phyloP scores from a whole-genome alignment of 2,888 invertebrate species.

The Malthinus flaveolus region DNA sequence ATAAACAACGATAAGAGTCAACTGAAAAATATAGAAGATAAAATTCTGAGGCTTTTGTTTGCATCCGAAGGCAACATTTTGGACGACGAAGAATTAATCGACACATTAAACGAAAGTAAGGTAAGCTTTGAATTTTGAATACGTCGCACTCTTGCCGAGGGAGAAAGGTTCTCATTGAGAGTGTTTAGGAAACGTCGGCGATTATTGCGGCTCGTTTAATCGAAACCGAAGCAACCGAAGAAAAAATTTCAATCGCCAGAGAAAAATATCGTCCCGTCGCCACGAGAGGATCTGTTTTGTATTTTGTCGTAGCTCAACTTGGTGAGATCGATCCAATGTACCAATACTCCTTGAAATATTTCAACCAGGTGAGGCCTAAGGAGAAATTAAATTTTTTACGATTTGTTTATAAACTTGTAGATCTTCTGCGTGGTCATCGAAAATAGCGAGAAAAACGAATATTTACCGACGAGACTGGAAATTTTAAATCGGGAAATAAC shows the following conservation, averaged over 20 bases:
- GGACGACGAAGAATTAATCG: constrained; percentile 91
- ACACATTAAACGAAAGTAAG: constrained; percentile 87
- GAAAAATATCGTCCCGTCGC: constrained; percentile 87
- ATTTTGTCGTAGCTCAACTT: constrained; percentile 87
- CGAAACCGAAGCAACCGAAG: constrained; percentile 86
- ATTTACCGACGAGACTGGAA: constrained; percentile 68
- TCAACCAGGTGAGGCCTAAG: constrained; percentile 62
- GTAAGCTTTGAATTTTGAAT: constrained; percentile 48
- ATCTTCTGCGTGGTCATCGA: constrained; percentile 83
- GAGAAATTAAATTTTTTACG: no score
- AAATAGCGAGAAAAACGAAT: constrained; percentile 68
- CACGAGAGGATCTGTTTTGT: constrained; percentile 84
- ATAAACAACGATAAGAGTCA: constrained; percentile 87
- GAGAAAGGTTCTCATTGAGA: no score
- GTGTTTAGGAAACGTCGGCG: constrained; percentile 77
- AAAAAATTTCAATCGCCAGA: constrained; percentile 80
- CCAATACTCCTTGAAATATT: constrained; percentile 91
- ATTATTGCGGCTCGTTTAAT: constrained; percentile 86
- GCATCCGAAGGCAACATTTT: constrained; percentile 87
- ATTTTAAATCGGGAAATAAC: constrained; percentile 78
- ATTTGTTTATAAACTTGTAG: constrained; percentile 52
- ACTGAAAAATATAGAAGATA: constrained; percentile 84
- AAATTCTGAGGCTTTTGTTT: constrained; percentile 81
- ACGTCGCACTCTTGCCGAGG: neutral
- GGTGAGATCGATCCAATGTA: constrained; percentile 95